Evolutionary conservation across 2,113 vertebrate species (phyloP).

Genomic region (Alethe diademata): DNA sequence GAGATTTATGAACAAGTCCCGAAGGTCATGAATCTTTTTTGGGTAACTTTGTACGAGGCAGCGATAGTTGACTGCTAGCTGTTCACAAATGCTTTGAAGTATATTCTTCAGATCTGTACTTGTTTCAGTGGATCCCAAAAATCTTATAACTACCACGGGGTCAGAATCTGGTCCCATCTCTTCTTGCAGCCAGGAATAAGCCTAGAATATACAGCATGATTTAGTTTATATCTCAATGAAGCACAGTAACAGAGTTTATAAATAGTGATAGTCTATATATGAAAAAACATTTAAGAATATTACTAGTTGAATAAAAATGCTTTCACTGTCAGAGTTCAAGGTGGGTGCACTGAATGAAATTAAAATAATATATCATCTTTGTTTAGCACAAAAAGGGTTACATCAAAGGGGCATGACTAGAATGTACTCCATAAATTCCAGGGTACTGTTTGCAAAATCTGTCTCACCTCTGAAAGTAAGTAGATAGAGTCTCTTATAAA

Average conservation of each 20-base stretch:
- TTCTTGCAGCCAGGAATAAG: constrained; percentile 92
- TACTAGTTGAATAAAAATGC: background rate
- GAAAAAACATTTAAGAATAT: background rate
- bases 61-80: constrained; percentile 92
- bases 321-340: background rate
- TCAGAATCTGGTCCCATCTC: constrained; percentile 94
- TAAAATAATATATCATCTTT: background rate
- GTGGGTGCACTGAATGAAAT: background rate
- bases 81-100: constrained; percentile 95
- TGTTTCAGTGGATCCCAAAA: constrained; percentile 89
- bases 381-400: background rate
- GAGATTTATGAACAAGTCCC: constrained; percentile 91
- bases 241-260: background rate
- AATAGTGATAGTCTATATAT: background rate
- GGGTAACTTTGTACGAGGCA: constrained; percentile 94
- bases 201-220: constrained; percentile 77
- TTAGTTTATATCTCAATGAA: constrained; percentile 22
- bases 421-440: background rate
- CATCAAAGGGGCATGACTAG: background rate
- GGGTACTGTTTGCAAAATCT: background rate
- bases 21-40: constrained; percentile 95
- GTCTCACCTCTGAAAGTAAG: background rate
- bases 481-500: background rate
- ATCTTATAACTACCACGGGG: constrained; percentile 92
- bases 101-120: constrained; percentile 89